Base-by-base conservation (phyloP, 2,797 vertebrate species). In the Darevskia nairensis region DNA sequence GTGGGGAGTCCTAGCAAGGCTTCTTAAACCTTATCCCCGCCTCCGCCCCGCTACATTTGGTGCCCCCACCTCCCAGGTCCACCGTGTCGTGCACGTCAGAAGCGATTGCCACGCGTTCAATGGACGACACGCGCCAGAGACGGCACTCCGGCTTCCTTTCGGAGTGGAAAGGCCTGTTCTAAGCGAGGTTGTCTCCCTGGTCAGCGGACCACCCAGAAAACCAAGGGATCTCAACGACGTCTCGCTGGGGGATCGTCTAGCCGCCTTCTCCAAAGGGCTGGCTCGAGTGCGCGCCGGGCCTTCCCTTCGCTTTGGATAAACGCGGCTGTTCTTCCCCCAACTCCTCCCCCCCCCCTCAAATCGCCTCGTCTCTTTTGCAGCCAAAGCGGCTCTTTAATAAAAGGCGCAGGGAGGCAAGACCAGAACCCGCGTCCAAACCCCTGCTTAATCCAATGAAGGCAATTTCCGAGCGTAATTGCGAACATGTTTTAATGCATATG, bases 401-500 rank as follows among this genome's bases (percentile, higher is more conserved):
- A 68, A 96, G 96, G 95, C 96, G 93, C 92, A 87, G 96, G 94
- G 93, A 90, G 96, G 94, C 94, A 96, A 96, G 95, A 96, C 96
- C 97, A 96, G 96, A 96, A 96, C 96, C 96, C 95, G 94, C 97
- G 96, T 96, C 96, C 97, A 97, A 96, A 97, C 95, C 97, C 96
- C 96, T 96, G 96, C 98, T 98, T 98, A 98, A 98, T 98, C 98
- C 97, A 98, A 99, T 98, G 98, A 98, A 98, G 97, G 98, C 98
- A 98, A 99, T 99, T 99, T 99, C 98, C 98, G 98, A 98, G 98
- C 97, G 99, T 99, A 99, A 99, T 99, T 99, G 98, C 97, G 97
- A 99, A 99, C 98, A 99, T 97, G 98, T 99, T 99, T 99, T 98
- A 98, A 99, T 99, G 98, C 98, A 99, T 99, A 99, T 99, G 98